Conservation (phyloP, 2,888 invertebrate species). For the Eupeodes luniger region DNA sequence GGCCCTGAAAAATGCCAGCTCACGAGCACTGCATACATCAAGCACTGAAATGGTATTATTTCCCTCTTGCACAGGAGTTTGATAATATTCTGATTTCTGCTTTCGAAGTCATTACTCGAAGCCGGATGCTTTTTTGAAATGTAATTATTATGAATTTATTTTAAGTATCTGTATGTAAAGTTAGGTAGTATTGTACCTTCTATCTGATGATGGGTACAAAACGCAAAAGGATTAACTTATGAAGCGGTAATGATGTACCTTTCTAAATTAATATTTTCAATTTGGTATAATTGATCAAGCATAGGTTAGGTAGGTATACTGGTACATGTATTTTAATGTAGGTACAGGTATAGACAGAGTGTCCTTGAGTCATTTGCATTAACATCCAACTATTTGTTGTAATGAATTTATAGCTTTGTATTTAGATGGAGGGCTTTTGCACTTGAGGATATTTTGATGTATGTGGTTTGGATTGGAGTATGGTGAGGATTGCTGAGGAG, state of each 20-base stretch:
- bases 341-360: constrained; percentile 10
- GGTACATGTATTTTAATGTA: too few species aligned
- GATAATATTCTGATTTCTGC: constrained; percentile 36
- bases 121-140: constrained; percentile 45
- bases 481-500: too few species aligned
- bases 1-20: constrained; percentile 49
- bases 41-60: constrained; percentile 23
- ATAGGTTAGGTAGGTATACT: neutral
- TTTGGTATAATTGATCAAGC: constrained; percentile 58
- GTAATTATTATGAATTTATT: constrained; percentile 61
- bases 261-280: constrained; percentile 51
- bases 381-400: constrained; percentile 30
- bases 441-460: constrained; percentile 56
- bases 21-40: constrained; percentile 54
- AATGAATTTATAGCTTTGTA: constrained; percentile 57
- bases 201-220: neutral
- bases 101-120: constrained; percentile 59
- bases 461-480: neutral
- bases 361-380: constrained; percentile 72
- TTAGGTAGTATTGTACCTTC: neutral
- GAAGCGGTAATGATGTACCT: constrained; percentile 19
- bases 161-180: neutral
- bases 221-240: constrained; percentile 16
- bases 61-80: constrained; percentile 3
- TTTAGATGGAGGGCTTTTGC: constrained; percentile 19